These are phyloP conservation scores for Cancer borealis DNA, from an alignment of 2,888 invertebrate genomes.

Conservation along the genomic window DNA sequence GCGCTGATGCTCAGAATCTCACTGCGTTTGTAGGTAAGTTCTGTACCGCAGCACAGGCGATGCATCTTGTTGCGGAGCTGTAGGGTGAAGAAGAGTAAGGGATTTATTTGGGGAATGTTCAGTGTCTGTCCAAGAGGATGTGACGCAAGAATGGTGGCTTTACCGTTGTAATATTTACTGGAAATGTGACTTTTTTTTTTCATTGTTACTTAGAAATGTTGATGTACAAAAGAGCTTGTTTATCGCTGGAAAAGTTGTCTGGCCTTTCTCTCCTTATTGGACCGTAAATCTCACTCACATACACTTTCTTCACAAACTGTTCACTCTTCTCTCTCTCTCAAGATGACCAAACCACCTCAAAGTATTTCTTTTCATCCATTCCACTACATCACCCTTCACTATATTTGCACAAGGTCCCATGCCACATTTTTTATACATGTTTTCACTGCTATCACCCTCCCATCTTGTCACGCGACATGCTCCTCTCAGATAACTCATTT, in stretches of 20 bases:
- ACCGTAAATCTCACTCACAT: too few relatives aligned
- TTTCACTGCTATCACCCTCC: too few relatives aligned
- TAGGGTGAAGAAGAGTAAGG: background rate
- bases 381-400: too few relatives aligned
- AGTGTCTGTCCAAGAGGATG: background rate
- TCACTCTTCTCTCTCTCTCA: too few relatives aligned
- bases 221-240: background rate
- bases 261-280: background rate
- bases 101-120: background rate
- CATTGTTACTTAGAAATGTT: background rate
- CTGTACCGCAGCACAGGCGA: slow-evolving; percentile 76
- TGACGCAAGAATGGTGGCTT: background rate
- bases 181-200: background rate
- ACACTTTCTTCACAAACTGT: too few relatives aligned
- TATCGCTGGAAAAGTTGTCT: background rate
- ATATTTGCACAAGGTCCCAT: too few relatives aligned
- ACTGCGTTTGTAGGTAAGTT: slow-evolving; percentile 76
- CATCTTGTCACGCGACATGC: too few relatives aligned
- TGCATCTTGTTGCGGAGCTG: slow-evolving; percentile 76
- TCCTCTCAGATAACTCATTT: too few relatives aligned
- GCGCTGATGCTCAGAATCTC: slow-evolving; percentile 71
- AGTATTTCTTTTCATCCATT: too few relatives aligned
- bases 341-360: too few relatives aligned
- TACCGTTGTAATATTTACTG: background rate
- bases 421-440: too few relatives aligned